Evolutionary conservation across 2,797 vertebrate species (phyloP), one percentile per base, ranked within the genome.

Genomic region (Melanotaenia maccullochi): DNA sequence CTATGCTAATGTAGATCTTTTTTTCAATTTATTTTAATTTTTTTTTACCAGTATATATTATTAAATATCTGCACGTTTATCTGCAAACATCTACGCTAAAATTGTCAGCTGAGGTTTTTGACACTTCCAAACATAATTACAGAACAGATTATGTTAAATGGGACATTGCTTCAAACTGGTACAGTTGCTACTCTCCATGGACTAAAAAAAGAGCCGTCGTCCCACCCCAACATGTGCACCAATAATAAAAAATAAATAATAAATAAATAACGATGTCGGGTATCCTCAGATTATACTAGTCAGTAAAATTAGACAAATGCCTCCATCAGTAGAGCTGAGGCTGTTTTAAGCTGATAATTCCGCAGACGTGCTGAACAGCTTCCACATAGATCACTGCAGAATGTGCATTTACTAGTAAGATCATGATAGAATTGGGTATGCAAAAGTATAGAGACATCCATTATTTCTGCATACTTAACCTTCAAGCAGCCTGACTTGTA

Each of bases 151-250:
- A 42, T 42, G 5, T n/a, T 49, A 40, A 47, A 16, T 18, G 47
- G 7, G 24, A 22, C 3, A 55, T 18, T n/a, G 6, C 13, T 58
- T 35, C 14, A 5, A 22, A 4, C 65, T 20, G 32, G 14, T 58
- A 1, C 33, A 3, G 1, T 12, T 20, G 44, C 42, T 9, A 7
- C 11, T 44, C 42, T 35, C 8, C 32, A 44, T 47, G 12, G 0
- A 52, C 30, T 20, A 25, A 38, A 36, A 63, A 3, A 54, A 40
- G 7, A 30, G 28, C 28, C 28, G 32, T 49, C 57, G 51, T 59
- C 30, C 25, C 11, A 38, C 9, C 1, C 66, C 51, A 66, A 73
- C 60, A 78, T 57, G 62, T 75, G 76, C 51, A 81, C 30, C 55
- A 42, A 33, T 67, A 0, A 59, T 30, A 58, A 18, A 49, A 49